Conservation (phyloP, 2,888 invertebrate genomes). For the Acronicta aceris region DNA sequence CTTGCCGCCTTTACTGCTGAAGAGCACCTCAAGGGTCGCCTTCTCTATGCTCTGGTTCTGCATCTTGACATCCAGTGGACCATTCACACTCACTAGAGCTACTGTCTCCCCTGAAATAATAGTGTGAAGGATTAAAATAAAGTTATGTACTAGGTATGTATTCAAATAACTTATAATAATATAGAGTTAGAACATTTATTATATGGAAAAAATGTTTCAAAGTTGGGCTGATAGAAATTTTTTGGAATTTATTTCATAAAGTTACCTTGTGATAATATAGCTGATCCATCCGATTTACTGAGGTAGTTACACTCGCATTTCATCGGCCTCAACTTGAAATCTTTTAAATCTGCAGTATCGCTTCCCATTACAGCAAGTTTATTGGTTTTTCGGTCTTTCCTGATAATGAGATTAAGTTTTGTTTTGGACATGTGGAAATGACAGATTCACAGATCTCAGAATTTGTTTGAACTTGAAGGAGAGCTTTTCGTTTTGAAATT, state of each 20-base stretch:
- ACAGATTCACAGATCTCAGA: no score
- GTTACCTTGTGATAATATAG: slow-evolving; percentile 93
- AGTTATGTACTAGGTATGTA: no score
- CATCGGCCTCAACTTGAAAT: slow-evolving; percentile 84
- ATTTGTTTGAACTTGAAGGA: no score
- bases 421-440: slow-evolving; percentile 29
- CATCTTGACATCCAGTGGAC: slow-evolving; percentile 94
- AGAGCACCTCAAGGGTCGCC: slow-evolving; percentile 94
- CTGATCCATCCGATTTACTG: slow-evolving; percentile 94
- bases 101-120: slow-evolving; percentile 92
- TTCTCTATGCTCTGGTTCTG: slow-evolving; percentile 94
- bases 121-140: neutral
- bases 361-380: slow-evolving; percentile 63
- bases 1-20: slow-evolving; percentile 93
- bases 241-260: neutral
- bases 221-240: no score
- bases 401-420: slow-evolving; percentile 8
- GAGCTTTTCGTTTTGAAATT: neutral
- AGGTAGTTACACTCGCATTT: slow-evolving; percentile 93
- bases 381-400: neutral
- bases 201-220: no score
- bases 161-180: no score
- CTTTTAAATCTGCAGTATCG: slow-evolving; percentile 64
- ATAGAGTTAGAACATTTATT: no score
- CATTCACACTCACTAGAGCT: slow-evolving; percentile 93